Evolutionary conservation across 2,113 vertebrate species (phyloP), one percentile per base, ranked within the genome.

Genomic region (Pomatorhinus ruficollis): DNA sequence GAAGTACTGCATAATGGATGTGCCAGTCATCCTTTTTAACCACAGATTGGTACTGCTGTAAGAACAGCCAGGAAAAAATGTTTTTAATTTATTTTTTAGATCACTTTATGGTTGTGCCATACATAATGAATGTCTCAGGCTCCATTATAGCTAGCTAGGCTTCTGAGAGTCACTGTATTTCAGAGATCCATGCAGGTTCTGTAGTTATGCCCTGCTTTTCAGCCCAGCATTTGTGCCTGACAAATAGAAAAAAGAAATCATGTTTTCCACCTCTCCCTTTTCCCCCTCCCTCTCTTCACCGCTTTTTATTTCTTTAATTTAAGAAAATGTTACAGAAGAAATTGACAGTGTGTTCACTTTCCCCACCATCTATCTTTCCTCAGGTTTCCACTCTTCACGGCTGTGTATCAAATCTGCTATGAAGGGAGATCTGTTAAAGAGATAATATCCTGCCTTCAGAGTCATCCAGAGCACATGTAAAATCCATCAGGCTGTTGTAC

Each of bases 371-470:
- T 87, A 24, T 75, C 31, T 87, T 93, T 90, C 68, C 57, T 72
- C 87, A 99, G 99, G 96, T 99, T 99, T 83, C 99, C 99, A 0
- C 93, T 99, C 19, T 99, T 99, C 61, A 98, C 98, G 3, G 98
- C 98, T 1, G 98, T 99, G 17, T 98, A 99, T 96, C 97, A 98
- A 93, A 99, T 99, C 97, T 99, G 99, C 97, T 99, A 99, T 9
- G 98, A 99, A 95, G 97, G 98, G 66, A 98, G 97, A 72, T 98
- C 99, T 2, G 98, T 99, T 63, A 89, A 95, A 80, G 98, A 99
- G 25, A 98, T 99, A 96, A 97, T 99, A 83, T 97, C 98, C 49
- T 99, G 99, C 87, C 98, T 99, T 81, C 99, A 99, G 28, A 98
- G 98, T 88, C 99, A 99, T 76, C 99, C 99, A 37, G 98, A 99